Percentiles rank a stretch among this genome's conserved stretches.
Evolutionary conservation across 2,797 vertebrate species (phyloP).

Genomic region (Oryzias sinensis): DNA sequence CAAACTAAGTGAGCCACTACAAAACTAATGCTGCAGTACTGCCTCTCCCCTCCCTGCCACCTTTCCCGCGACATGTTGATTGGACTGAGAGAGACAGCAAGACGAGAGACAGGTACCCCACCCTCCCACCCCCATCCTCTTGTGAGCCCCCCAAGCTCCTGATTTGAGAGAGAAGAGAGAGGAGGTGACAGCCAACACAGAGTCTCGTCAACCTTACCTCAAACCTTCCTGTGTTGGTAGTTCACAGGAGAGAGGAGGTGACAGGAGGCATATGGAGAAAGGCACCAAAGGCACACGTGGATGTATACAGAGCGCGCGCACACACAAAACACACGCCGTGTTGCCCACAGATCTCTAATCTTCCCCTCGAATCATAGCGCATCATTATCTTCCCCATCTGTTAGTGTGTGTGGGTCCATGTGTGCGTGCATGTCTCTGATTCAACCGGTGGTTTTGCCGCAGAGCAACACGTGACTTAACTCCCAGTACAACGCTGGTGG

Average conservation of each 20-base stretch:
- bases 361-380: conserved; percentile 48
- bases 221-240: conserved; percentile 57
- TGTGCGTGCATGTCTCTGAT: conserved; percentile 1
- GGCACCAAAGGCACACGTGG: conserved; percentile 10
- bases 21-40: conserved; percentile 43
- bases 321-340: conserved; percentile 2
- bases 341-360: conserved; percentile 49
- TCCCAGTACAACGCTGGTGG: background rate
- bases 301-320: conserved; percentile 6
- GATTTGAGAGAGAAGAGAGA: conserved; percentile 60
- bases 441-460: conserved; percentile 38
- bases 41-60: conserved; percentile 30
- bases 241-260: conserved; percentile 54
- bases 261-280: conserved; percentile 56
- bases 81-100: conserved; percentile 22
- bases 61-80: conserved; percentile 24
- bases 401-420: conserved; percentile 5
- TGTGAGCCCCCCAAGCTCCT: conserved; percentile 10
- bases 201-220: conserved; percentile 57
- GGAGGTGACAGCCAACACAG: conserved; percentile 65
- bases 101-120: conserved; percentile 22
- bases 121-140: conserved; percentile 4
- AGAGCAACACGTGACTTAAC: conserved; percentile 37
- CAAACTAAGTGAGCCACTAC: conserved; percentile 25
- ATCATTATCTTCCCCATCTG: conserved; percentile 58